Conservation (phyloP, 2,888 invertebrate genomes). For the Chymomyza procnemis region DNA sequence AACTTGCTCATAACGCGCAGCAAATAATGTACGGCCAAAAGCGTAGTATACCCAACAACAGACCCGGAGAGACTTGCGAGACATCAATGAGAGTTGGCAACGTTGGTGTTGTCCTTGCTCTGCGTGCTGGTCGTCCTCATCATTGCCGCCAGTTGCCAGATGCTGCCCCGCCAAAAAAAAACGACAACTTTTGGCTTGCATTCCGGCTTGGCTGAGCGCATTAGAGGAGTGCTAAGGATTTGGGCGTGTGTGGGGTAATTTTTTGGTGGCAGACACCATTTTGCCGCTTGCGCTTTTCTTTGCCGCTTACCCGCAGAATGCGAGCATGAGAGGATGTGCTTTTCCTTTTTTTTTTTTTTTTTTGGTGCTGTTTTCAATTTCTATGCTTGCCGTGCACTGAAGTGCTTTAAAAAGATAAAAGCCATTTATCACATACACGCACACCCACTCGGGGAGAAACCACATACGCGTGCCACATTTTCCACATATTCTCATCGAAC, state of each 20-base stretch:
- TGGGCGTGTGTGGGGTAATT: neutral
- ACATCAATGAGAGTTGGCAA: slow-evolving; percentile 18
- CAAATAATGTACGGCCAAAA: slow-evolving; percentile 24
- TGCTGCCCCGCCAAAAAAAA: slow-evolving; percentile 32
- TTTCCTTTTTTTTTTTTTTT: neutral
- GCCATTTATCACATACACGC: slow-evolving; percentile 66
- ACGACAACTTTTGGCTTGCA: slow-evolving; percentile 29
- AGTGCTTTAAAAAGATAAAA: slow-evolving; percentile 72
- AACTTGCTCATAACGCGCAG: slow-evolving; percentile 64
- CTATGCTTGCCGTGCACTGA: slow-evolving; percentile 55
- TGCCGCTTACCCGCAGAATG: neutral
- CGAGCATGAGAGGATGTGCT: no score
- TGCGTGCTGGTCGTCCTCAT: neutral
- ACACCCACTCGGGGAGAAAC: slow-evolving; percentile 2
- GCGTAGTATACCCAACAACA: slow-evolving; percentile 7
- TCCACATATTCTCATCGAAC: slow-evolving; percentile 49
- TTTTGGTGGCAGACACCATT: slow-evolving; percentile 16
- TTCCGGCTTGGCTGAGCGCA: slow-evolving; percentile 16
- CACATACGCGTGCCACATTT: slow-evolving; percentile 43
- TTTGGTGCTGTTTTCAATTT: neutral
- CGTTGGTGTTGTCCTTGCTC: neutral
- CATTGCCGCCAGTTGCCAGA: slow-evolving; percentile 45
- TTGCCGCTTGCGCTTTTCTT: neutral
- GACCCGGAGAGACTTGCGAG: neutral
- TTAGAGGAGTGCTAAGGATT: slow-evolving; percentile 19